phyloP scores from a whole-genome alignment of 53 echinoderm and acorn worm genomes.

The Crossaster papposus region DNA sequence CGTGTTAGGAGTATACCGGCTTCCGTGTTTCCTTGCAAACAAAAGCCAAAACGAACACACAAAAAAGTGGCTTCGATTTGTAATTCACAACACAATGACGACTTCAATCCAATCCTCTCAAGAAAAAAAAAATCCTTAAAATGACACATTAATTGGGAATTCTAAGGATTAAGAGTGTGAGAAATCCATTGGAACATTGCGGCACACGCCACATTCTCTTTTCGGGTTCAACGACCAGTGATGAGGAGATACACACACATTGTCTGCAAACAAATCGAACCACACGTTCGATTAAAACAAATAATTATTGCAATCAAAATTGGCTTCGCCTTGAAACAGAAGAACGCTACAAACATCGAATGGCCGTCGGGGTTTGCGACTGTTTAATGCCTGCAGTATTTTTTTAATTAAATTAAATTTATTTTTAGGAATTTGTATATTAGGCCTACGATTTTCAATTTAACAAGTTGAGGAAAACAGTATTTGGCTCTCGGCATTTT shows the following conservation, averaged over 20 bases:
- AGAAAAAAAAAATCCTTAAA: too few species aligned
- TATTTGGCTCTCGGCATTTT: too few species aligned
- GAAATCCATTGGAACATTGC: slow-evolving; percentile 18
- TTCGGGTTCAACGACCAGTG: slow-evolving; percentile 30
- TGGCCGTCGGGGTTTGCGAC: too few species aligned
- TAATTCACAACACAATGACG: neutral
- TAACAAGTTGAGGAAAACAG: too few species aligned
- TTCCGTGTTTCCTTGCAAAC: slow-evolving; percentile 22
- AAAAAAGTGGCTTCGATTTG: slow-evolving; percentile 41
- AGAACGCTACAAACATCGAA: too few species aligned
- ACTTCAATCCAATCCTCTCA: slow-evolving; percentile 31
- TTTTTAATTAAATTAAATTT: too few species aligned
- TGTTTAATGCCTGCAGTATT: too few species aligned
- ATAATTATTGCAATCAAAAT: neutral
- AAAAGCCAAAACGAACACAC: neutral
- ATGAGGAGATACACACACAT: neutral
- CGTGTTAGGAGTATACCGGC: slow-evolving; percentile 27
- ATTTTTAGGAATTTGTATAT: too few species aligned
- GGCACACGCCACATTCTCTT: slow-evolving; percentile 12
- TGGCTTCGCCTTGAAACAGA: neutral
- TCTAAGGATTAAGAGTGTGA: slow-evolving; percentile 8
- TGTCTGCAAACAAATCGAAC: neutral
- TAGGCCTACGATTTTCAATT: too few species aligned
- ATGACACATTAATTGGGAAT: slow-evolving; percentile 5
- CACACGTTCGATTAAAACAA: neutral